Conservation (phyloP, 2,888 invertebrate genomes). For the Catocala nupta region DNA sequence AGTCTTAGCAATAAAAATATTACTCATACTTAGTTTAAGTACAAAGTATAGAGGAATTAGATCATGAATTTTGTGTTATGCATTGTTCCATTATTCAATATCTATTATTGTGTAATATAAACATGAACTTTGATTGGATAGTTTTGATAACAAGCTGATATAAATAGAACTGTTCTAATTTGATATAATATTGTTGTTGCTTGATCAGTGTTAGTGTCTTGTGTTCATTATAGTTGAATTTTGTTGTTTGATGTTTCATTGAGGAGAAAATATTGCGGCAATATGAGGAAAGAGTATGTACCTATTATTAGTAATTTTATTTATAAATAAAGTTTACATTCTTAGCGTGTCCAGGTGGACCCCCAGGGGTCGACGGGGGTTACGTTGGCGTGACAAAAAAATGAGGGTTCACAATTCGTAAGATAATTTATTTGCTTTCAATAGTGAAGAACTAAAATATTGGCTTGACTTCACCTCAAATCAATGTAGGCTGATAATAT, state of each 20-base stretch:
- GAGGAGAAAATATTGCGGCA: too few relatives aligned
- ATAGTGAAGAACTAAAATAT: too few relatives aligned
- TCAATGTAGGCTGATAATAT: too few relatives aligned
- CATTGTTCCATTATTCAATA: constrained; percentile 22
- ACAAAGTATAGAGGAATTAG: constrained; percentile 15
- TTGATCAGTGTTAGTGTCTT: constrained; percentile 5
- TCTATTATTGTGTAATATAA: constrained; percentile 17
- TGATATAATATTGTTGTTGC: constrained; percentile 1
- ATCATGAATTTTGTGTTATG: constrained; percentile 8
- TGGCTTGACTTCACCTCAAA: too few relatives aligned
- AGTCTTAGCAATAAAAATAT: background rate
- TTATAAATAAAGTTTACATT: too few relatives aligned
- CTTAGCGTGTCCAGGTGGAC: too few relatives aligned
- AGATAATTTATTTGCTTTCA: too few relatives aligned
- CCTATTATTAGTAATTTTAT: too few relatives aligned
- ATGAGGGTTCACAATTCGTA: too few relatives aligned
- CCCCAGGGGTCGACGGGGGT: too few relatives aligned
- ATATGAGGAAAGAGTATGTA: constrained; percentile 32
- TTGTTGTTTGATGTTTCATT: too few relatives aligned
- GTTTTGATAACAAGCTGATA: constrained; percentile 24
- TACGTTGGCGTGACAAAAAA: too few relatives aligned
- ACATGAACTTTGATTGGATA: constrained; percentile 40
- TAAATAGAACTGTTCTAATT: constrained; percentile 26
- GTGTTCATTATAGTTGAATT: background rate
- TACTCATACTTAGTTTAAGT: background rate